Conservation (phyloP, 1,140 invertebrate species). For the Temnothorax longispinosus region DNA sequence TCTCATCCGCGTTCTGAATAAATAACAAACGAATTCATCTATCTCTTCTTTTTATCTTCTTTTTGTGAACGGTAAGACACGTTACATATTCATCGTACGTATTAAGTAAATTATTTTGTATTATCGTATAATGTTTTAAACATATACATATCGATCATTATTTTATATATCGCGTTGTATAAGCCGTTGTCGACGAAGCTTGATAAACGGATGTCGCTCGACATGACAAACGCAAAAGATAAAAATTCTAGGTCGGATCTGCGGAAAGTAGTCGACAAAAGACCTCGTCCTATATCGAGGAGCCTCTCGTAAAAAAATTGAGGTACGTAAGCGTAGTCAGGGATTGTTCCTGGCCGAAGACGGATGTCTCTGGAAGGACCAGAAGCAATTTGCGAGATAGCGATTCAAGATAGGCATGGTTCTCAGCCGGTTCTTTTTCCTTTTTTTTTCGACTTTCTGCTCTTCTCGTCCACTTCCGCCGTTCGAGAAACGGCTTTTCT, state of each 20-base stretch:
- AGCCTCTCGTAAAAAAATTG: slow-evolving; percentile 7
- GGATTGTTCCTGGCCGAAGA: slow-evolving; percentile 64
- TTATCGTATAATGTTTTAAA: neutral
- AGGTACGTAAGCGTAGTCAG: slow-evolving; percentile 27
- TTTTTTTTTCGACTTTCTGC: slow-evolving; percentile 55
- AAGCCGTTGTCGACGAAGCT: neutral
- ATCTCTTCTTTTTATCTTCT: neutral
- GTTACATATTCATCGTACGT: neutral
- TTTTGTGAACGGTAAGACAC: neutral
- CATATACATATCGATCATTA: neutral
- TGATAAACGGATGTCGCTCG: neutral
- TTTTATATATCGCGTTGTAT: neutral
- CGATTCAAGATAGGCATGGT: slow-evolving; percentile 39
- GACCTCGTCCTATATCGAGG: neutral
- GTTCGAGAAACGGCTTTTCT: slow-evolving; percentile 64
- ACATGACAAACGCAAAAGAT: slow-evolving; percentile 5
- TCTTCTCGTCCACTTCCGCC: slow-evolving; percentile 21
- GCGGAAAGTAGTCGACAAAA: slow-evolving; percentile 17
- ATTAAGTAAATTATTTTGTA: neutral
- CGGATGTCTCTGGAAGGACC: slow-evolving; percentile 39
- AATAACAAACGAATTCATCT: neutral
- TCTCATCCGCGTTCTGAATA: neutral
- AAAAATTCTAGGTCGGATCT: slow-evolving; percentile 19
- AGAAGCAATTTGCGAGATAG: slow-evolving; percentile 69
- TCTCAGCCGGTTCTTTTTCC: slow-evolving; percentile 19